Conservation (phyloP, 2,888 invertebrate species). For the Melieria picta region DNA sequence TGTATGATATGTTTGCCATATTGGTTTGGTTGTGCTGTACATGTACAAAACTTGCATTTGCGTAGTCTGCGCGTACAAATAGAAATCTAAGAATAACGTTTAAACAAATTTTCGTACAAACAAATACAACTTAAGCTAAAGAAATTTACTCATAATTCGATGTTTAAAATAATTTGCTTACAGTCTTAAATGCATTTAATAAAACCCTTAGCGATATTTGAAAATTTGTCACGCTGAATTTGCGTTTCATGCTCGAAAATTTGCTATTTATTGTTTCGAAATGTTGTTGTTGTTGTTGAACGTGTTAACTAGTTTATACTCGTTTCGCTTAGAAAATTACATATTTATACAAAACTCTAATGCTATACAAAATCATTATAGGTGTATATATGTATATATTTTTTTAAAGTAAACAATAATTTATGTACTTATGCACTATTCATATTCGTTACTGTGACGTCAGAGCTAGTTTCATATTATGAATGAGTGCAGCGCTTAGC, state of each 20-base stretch:
- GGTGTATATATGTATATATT: background rate
- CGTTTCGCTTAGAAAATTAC: constrained; percentile 43
- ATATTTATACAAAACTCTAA: background rate
- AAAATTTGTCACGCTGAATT: no score
- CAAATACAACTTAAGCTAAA: no score
- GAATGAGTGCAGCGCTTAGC: constrained; percentile 40
- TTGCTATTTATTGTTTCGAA: background rate
- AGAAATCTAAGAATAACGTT: no score
- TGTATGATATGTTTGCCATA: constrained; percentile 40
- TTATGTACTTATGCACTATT: background rate
- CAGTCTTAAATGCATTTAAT: constrained; percentile 2
- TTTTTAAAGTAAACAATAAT: background rate
- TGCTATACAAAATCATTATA: background rate
- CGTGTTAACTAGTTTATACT: constrained; percentile 57
- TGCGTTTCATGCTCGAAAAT: background rate
- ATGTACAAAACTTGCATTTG: constrained; percentile 6
- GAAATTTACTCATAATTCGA: no score
- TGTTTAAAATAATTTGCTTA: background rate
- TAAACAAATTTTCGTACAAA: no score
- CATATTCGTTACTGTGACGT: no score
- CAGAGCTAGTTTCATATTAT: no score
- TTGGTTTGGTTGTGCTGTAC: constrained; percentile 41
- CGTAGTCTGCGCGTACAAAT: no score
- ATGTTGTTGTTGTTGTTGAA: background rate
- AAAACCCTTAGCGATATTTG: no score